Percentiles rank a stretch among this genome's conserved stretches.
Conservation (phyloP, 2,888 invertebrate genomes). For the Acrocera orbiculus region DNA sequence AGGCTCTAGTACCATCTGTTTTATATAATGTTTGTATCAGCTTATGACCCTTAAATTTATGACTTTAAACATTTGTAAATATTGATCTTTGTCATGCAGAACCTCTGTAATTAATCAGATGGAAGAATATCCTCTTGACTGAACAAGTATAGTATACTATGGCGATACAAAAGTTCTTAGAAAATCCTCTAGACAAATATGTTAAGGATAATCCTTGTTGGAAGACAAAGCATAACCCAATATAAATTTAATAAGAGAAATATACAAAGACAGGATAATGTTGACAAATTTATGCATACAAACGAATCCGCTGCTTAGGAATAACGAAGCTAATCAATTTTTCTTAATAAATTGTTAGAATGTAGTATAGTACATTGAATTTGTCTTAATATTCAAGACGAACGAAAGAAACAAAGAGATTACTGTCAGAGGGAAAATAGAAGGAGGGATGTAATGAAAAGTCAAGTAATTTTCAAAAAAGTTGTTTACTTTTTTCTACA, state of each 20-base stretch:
- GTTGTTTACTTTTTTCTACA: too few species aligned
- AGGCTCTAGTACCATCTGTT: neutral
- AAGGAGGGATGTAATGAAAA: too few species aligned
- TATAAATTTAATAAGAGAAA: too few species aligned
- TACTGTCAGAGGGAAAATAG: too few species aligned
- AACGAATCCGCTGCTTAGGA: constrained; percentile 11
- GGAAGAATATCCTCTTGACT: constrained; percentile 1
- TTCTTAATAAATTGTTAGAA: constrained; percentile 12
- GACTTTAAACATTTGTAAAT: constrained; percentile 7
- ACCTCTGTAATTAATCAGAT: constrained; percentile 7
- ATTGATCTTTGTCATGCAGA: constrained; percentile 4
- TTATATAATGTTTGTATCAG: neutral
- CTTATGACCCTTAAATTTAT: constrained; percentile 4
- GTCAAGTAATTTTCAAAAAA: too few species aligned
- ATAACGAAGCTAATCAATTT: constrained; percentile 13
- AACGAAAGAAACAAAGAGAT: too few species aligned
- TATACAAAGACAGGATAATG: constrained; percentile 10
- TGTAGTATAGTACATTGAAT: too few species aligned
- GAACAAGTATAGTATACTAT: neutral
- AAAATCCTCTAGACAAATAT: constrained; percentile 9
- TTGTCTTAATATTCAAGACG: too few species aligned
- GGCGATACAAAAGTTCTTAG: neutral
- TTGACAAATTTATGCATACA: constrained; percentile 12
- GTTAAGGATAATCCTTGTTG: constrained; percentile 6
- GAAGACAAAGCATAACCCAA: constrained; percentile 5